A percentile compares a stretch with the other conserved stretches of the same genome.
These are phyloP conservation scores for Spodoptera frugiperda DNA, from an alignment of 1,140 invertebrate species.

Conservation along the genomic window DNA sequence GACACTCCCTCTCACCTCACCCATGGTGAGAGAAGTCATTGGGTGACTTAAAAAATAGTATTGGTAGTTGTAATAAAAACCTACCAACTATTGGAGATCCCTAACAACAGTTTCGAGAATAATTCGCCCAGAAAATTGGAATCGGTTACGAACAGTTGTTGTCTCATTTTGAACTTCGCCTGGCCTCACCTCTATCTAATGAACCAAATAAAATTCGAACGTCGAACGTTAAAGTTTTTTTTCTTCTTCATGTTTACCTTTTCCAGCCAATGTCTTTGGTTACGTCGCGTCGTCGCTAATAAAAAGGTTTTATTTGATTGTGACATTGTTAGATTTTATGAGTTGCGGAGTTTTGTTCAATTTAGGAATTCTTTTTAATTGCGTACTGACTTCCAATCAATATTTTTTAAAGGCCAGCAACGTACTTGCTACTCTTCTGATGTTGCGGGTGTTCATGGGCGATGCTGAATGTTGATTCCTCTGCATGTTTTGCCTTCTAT, in stretches of 20 bases:
- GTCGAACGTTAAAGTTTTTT: conserved; percentile 27
- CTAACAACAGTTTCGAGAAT: conserved; percentile 9
- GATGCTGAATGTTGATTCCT: no score
- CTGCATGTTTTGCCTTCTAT: no score
- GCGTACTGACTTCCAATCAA: no score
- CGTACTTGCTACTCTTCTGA: no score
- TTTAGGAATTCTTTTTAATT: neutral
- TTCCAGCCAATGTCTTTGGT: conserved; percentile 36
- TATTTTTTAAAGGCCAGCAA: no score
- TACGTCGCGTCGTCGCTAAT: conserved; percentile 14
- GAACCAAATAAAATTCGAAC: conserved; percentile 57
- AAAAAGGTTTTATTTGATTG: neutral
- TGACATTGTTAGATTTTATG: neutral
- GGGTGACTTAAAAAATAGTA: no score
- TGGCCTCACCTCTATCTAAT: conserved; percentile 55
- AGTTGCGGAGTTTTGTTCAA: neutral
- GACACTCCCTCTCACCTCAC: no score
- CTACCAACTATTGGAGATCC: neutral
- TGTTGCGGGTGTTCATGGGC: no score
- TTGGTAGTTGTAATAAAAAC: no score
- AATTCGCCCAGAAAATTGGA: conserved; percentile 56
- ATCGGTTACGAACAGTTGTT: conserved; percentile 49
- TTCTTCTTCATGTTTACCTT: conserved; percentile 53
- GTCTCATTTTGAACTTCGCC: conserved; percentile 48
- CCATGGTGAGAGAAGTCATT: no score